Base-by-base conservation (phyloP, 2,113 vertebrate species). In the Sinocyclocheilus anshuiensis region DNA sequence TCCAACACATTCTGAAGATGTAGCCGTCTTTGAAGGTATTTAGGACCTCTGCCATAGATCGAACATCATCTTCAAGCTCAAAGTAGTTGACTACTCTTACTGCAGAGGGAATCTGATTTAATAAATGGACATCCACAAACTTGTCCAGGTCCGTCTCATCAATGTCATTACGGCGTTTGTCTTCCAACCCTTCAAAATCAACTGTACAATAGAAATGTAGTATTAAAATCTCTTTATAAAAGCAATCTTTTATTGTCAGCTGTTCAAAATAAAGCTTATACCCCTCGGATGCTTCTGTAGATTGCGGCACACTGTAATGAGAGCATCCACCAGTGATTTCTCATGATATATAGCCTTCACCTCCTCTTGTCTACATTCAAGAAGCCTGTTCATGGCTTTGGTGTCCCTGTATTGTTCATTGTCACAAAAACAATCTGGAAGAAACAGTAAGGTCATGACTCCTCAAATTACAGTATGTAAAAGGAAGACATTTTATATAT, bases 1-100 rank as follows among this genome's bases (percentile, higher is more conserved):
- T 88, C 98, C 97, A 99, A 75, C 95, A 95, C 61, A 90, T 50
- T 86, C 91, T 92, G 88, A 99, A 96, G 88, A 97, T 53, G 75
- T 93, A 87, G 87, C 97, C 97, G 0, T 96, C 93, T 8, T 90
- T 95, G 1, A 95, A 93, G 0, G 0, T 50, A 85, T 94, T 77
- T 0, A 96, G 86, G 1, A 0, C 0, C 0, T 81, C 1, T 2
- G 92, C 95, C 94, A 95, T 96, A 0, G 87, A 0, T 55, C 86
- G 93, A 0, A 95, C 42, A 0, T 91, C 0, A 1, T 92, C 50
- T 33, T 93, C 92, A 87, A 98, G 91, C 1, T 77, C 13, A 90
- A 97, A 99, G 88, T 91, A 95, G 78, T 92, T 88, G n/a, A 91
- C 82, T 50, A 10, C 13, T 0, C 85, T 63, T 0, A 86, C 11